A percentile compares a stretch with the other conserved stretches of the same genome.
These are phyloP conservation scores for Xestia c-nigrum DNA, from an alignment of 2,888 invertebrate species.

Conservation along the genomic window DNA sequence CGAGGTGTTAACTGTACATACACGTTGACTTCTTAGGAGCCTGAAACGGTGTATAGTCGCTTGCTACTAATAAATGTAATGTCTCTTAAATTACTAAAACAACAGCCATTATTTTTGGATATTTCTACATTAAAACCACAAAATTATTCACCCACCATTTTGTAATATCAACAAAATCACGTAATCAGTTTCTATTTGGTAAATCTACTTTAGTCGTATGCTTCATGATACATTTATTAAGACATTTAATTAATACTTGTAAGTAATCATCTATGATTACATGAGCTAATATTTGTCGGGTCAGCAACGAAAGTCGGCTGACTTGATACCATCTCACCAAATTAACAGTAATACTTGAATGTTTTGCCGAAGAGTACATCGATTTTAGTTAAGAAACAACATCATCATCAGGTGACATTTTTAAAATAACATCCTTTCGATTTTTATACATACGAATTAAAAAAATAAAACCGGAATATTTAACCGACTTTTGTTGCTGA, in stretches of 20 bases:
- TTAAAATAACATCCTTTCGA: not conserved
- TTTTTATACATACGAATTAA: not conserved
- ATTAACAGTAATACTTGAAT: not conserved
- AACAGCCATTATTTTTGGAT: constrained; percentile 3
- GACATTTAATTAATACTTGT: not conserved
- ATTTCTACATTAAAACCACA: not conserved
- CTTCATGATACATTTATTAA: not conserved
- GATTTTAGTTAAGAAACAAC: not conserved
- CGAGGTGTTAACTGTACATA: not conserved
- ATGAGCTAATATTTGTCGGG: not conserved
- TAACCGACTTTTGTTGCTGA: constrained; percentile 1
- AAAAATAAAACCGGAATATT: not conserved
- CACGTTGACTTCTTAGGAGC: not conserved
- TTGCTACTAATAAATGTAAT: not conserved
- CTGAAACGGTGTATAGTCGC: not conserved
- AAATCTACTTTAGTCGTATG: not conserved
- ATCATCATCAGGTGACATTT: not conserved
- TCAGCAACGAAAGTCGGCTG: not conserved
- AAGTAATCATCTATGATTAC: not conserved
- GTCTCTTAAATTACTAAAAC: not conserved
- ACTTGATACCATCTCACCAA: not conserved
- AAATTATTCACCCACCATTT: not conserved
- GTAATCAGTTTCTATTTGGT: constrained; percentile 3
- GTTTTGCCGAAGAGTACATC: not conserved
- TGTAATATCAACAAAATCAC: constrained; percentile 6